A percentile compares a stretch with the other conserved stretches of the same genome.
Conservation (phyloP, 2,888 invertebrate genomes). For the Anarsia innoxiella region DNA sequence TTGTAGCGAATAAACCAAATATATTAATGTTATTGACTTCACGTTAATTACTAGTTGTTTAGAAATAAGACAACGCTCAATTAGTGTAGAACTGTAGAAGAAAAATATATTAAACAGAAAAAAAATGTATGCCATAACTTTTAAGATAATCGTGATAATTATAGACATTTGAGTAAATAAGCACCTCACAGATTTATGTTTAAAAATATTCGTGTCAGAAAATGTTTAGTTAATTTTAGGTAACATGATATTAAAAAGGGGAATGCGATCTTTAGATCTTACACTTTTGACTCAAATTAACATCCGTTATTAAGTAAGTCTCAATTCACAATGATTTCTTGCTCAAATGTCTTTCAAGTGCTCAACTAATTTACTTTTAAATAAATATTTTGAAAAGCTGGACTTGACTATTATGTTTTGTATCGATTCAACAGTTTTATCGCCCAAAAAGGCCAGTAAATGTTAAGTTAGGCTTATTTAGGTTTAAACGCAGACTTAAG, state of each 20-base stretch:
- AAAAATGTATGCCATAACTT: constrained; percentile 44
- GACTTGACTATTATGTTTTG: constrained; percentile 10
- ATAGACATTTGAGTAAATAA: constrained; percentile 6
- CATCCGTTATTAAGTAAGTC: too few relatives aligned
- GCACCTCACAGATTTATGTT: background rate
- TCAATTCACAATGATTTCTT: background rate
- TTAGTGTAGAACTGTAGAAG: constrained; percentile 28
- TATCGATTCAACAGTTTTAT: too few relatives aligned
- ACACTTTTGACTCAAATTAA: too few relatives aligned
- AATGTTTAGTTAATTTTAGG: too few relatives aligned
- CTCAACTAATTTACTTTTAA: constrained; percentile 11
- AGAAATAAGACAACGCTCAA: constrained; percentile 42
- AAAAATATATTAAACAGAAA: constrained; percentile 7
- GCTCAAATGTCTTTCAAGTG: constrained; percentile 11
- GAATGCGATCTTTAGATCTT: too few relatives aligned
- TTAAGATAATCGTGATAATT: constrained; percentile 25
- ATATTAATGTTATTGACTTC: constrained; percentile 35
- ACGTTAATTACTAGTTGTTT: constrained; percentile 37
- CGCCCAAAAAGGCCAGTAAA: constrained; percentile 19
- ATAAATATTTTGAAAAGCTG: constrained; percentile 11
- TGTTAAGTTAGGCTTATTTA: constrained; percentile 23
- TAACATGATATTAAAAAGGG: too few relatives aligned
- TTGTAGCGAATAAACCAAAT: constrained; percentile 63
- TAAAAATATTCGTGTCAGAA: background rate
- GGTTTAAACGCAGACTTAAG: too few relatives aligned